These are phyloP conservation scores for Apamea sordens DNA, from an alignment of 2,888 invertebrate species.

Conservation along the genomic window DNA sequence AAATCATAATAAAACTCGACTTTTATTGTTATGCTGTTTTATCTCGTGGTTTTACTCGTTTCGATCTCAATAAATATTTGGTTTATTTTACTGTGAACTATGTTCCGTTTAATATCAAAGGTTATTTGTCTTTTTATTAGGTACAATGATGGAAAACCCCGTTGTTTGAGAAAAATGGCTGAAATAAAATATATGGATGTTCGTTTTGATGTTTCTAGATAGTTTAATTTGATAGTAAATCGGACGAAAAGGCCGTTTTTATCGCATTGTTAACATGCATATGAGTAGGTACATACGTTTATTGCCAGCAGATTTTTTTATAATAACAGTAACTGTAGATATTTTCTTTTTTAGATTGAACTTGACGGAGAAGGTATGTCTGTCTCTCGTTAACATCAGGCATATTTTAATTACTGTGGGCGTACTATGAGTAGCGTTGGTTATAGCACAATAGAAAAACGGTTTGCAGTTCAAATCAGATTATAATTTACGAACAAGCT, in stretches of 20 bases:
- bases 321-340: not conserved
- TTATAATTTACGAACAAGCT: too few species aligned
- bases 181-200: constrained; percentile 46
- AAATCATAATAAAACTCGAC: constrained; percentile 76
- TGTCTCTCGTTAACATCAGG: too few species aligned
- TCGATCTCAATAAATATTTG: constrained; percentile 66
- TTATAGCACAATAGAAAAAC: too few species aligned
- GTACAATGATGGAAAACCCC: constrained; percentile 26
- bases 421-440: too few species aligned
- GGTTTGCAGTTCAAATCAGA: too few species aligned
- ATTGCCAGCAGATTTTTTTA: not conserved
- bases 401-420: too few species aligned
- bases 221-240: constrained; percentile 49
- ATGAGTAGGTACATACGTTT: constrained; percentile 7
- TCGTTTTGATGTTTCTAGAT: constrained; percentile 27
- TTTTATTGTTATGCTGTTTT: constrained; percentile 72
- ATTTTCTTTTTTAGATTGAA: not conserved
- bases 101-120: constrained; percentile 42
- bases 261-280: constrained; percentile 29
- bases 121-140: constrained; percentile 57
- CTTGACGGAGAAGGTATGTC: too few species aligned
- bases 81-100: constrained; percentile 59
- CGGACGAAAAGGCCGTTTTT: constrained; percentile 12
- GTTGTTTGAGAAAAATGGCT: constrained; percentile 31
- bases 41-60: constrained; percentile 61